Base-by-base conservation (phyloP, 1,140 invertebrate genomes). In the Conus ventricosus region DNA sequence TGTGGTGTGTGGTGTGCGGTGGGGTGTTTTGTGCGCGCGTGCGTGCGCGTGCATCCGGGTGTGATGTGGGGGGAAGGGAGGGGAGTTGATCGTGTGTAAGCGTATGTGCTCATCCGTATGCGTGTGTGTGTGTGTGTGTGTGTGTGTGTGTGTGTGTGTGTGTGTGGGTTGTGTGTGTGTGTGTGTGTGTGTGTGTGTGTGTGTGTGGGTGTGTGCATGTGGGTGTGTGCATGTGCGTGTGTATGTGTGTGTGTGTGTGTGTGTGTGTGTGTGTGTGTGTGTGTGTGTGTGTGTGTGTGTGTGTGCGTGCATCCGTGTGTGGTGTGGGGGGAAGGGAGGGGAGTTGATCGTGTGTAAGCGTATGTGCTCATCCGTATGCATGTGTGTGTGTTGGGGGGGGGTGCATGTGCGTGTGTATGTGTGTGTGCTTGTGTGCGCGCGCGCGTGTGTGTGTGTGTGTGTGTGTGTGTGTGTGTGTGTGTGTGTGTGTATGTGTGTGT, bases 101-200 rank as follows among this genome's bases (percentile, higher is more conserved):
- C 13, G 55, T 57, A 13, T 57, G 55, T 57, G 55, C 13, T n/a
- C n/a, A 13, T 57, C 6, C 6, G 55, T 57, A 57, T 57, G 55
- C 13, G 55, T 57, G 55, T 57, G 55, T 57, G 55, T 57, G 55
- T 57, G n/a, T n/a, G 67, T 71, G 67, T 71, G 67, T 71, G 67
- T 71, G 67, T 71, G 67, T 71, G 67, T 71, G 67, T 71, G 67
- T 71, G 67, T 71, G 8, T 71, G 67, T 71, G 8, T 71, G 67
- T 71, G 8, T 71, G 67, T 71, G 8, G 6, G 55, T 57, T 39
- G 39, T 39, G 39, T 39, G 39, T 81, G 67, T 71, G 67, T 71
- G 67, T 71, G 67, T 71, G 67, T 71, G 67, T 71, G 67, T 71
- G 67, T 71, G 67, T 71, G 67, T 71, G 67, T 71, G 67, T 71